Percentiles rank a stretch among this genome's conserved stretches.
Evolutionary conservation across 2,113 vertebrate species (phyloP).

Genomic region (Morone saxatilis): DNA sequence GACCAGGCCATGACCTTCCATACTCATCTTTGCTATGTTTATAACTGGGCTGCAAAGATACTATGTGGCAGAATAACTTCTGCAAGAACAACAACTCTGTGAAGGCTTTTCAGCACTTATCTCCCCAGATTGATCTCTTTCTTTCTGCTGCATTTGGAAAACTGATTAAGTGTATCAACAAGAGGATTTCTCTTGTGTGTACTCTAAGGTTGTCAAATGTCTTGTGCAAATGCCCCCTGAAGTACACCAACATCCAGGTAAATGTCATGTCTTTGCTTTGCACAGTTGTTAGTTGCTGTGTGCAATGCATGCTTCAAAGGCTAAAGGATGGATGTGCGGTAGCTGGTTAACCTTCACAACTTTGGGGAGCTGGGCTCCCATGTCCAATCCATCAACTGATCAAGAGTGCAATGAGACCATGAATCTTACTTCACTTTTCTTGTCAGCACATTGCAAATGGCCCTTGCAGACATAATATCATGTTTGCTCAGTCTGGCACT

Average conservation of each 20-base stretch:
- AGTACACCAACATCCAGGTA: slow-evolving; percentile 15
- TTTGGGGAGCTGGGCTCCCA: slow-evolving; percentile 61
- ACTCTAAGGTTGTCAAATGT: slow-evolving; percentile 47
- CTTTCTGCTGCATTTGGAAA: slow-evolving; percentile 23
- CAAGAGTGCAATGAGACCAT: slow-evolving; percentile 70
- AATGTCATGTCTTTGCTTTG: slow-evolving; percentile 55
- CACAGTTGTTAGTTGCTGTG: background rate
- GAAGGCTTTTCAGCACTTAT: slow-evolving; percentile 14
- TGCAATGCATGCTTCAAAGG: slow-evolving; percentile 38
- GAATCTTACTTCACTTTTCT: slow-evolving; percentile 77
- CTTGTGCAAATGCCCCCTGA: slow-evolving; percentile 29
- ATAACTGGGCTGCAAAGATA: slow-evolving; percentile 18
- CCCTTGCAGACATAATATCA: slow-evolving; percentile 50
- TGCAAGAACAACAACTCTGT: background rate
- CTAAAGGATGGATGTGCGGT: slow-evolving; percentile 54
- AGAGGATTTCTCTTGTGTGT: slow-evolving; percentile 46
- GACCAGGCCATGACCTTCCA: slow-evolving; percentile 23
- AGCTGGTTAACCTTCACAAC: slow-evolving; percentile 78
- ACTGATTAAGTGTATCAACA: slow-evolving; percentile 18
- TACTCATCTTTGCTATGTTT: slow-evolving; percentile 9
- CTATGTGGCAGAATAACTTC: background rate
- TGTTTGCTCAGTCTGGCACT: slow-evolving; percentile 53
- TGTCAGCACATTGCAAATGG: slow-evolving; percentile 70
- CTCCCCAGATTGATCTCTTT: slow-evolving; percentile 10
- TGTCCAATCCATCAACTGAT: slow-evolving; percentile 81